These are phyloP conservation scores for Coregonus clupeaformis DNA, from an alignment of 2,113 vertebrate genomes.

Conservation along the genomic window DNA sequence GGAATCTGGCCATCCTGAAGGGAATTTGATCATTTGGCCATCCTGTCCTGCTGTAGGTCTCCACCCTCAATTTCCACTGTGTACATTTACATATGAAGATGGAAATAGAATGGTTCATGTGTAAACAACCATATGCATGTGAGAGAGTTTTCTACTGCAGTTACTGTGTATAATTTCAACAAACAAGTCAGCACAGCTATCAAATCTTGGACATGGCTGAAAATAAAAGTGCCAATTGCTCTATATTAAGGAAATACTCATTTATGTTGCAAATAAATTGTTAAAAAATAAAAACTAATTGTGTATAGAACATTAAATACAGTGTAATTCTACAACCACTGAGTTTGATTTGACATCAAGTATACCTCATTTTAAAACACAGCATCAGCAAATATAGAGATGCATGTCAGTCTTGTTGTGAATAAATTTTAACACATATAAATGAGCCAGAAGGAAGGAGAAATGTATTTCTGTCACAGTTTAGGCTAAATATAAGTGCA, in stretches of 20 bases:
- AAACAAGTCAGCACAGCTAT: conserved; percentile 30
- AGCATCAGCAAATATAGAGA: conserved; percentile 26
- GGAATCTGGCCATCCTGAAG: conserved; percentile 33
- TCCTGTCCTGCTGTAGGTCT: conserved; percentile 37
- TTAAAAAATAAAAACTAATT: background rate
- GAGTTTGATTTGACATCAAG: background rate
- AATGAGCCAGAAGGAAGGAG: conserved; percentile 23
- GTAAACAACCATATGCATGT: conserved; percentile 32
- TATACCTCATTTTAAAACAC: conserved; percentile 41
- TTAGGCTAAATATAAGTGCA: conserved; percentile 11
- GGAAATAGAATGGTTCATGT: conserved; percentile 37
- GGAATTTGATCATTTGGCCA: conserved; percentile 29
- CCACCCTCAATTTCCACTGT: conserved; percentile 53
- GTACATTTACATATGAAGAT: conserved; percentile 50
- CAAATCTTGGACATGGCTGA: conserved; percentile 21
- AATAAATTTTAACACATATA: background rate
- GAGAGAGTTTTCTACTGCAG: no score
- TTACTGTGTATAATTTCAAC: conserved; percentile 28
- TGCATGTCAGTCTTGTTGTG: background rate
- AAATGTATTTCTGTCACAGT: conserved; percentile 40
- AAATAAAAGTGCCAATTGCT: background rate
- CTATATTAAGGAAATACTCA: conserved; percentile 1
- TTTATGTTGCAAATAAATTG: background rate
- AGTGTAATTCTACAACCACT: background rate
- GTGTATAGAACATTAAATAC: background rate